These are phyloP conservation scores for Diaprepes abbreviatus DNA, from an alignment of 2,888 invertebrate species.

Conservation along the genomic window DNA sequence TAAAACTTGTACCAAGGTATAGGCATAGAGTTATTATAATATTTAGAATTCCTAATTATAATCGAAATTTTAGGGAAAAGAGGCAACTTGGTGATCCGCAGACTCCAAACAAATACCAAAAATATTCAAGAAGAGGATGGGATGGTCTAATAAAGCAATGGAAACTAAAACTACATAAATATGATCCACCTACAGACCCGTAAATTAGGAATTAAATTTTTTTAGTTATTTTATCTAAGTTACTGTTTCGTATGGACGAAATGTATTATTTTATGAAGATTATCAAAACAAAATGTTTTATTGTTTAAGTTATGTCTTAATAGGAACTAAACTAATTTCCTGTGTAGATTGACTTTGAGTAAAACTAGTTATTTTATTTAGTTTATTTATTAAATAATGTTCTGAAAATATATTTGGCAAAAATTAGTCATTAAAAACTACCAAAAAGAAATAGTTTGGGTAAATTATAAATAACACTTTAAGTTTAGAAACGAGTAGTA, in stretches of 20 bases:
- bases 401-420: too few relatives aligned
- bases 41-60: neutral
- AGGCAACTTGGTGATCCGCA: constrained; percentile 83
- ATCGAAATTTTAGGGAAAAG: constrained; percentile 69
- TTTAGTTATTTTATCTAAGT: neutral
- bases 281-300: too few relatives aligned
- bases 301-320: too few relatives aligned
- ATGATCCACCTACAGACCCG: constrained; percentile 74
- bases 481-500: too few relatives aligned
- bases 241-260: neutral
- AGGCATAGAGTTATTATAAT: neutral
- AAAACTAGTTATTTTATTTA: too few relatives aligned
- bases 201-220: neutral
- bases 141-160: constrained; percentile 90
- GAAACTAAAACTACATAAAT: constrained; percentile 87
- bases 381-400: too few relatives aligned
- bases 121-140: constrained; percentile 94
- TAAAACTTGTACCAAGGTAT: constrained; percentile 77
- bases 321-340: too few relatives aligned
- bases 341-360: too few relatives aligned
- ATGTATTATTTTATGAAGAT: too few relatives aligned
- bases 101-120: constrained; percentile 89
- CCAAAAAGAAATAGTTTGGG: too few relatives aligned
- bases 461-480: too few relatives aligned
- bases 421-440: too few relatives aligned